phyloP scores from a whole-genome alignment of 2,113 vertebrate species.

The Tor tambroides region DNA sequence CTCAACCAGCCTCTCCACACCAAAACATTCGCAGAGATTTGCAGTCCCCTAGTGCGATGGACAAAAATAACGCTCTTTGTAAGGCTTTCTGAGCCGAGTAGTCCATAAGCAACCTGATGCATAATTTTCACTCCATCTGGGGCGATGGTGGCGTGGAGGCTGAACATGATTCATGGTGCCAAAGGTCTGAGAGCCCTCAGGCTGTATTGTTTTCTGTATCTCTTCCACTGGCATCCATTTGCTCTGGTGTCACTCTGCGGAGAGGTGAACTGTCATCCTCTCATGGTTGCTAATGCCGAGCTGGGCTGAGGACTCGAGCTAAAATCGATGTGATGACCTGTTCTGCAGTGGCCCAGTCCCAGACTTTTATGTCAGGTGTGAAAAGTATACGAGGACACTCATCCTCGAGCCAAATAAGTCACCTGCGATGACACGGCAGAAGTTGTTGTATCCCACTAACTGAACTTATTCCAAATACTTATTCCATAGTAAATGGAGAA shows the following conservation, averaged over 20 bases:
- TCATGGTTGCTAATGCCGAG: constrained; percentile 42
- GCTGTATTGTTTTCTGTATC: constrained; percentile 34
- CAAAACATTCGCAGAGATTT: constrained; percentile 1
- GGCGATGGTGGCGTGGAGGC: constrained; percentile 27
- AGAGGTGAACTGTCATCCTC: constrained; percentile 38
- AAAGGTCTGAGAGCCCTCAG: constrained; percentile 36
- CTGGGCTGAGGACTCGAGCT: constrained; percentile 35
- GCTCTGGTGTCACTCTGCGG: constrained; percentile 34
- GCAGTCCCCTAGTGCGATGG: neutral
- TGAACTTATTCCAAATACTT: neutral
- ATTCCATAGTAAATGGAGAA: too few species aligned
- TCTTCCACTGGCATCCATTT: constrained; percentile 40
- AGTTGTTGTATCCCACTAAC: constrained; percentile 7
- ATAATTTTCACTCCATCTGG: constrained; percentile 50
- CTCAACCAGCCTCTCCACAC: neutral
- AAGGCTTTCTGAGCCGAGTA: constrained; percentile 21
- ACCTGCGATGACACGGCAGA: neutral
- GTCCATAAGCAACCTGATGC: constrained; percentile 47
- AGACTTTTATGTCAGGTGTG: constrained; percentile 41
- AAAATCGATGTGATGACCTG: constrained; percentile 44
- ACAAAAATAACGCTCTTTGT: constrained; percentile 41
- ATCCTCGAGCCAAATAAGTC: constrained; percentile 16
- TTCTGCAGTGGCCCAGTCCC: neutral
- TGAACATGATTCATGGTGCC: constrained; percentile 46
- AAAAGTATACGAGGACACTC: constrained; percentile 25